These are phyloP conservation scores for Sebastes taczanowskii DNA, from an alignment of 2,797 vertebrate species.

Conservation along the genomic window DNA sequence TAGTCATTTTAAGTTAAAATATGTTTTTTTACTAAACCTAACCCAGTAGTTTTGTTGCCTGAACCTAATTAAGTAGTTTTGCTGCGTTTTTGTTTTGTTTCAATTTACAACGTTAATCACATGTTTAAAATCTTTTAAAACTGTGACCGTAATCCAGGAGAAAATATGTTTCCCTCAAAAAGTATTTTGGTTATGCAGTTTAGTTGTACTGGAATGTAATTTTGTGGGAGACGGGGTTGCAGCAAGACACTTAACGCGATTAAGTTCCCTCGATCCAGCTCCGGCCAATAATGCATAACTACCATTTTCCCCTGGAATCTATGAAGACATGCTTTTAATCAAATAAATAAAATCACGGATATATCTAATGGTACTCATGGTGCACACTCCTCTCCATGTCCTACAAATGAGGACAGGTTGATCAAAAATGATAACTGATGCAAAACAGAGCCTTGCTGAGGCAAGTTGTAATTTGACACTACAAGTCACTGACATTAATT, in stretches of 20 bases:
- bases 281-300: not conserved
- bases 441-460: slow-evolving; percentile 59
- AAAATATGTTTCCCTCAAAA: too few species aligned
- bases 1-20: too few species aligned
- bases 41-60: too few species aligned
- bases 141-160: too few species aligned
- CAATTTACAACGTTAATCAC: too few species aligned
- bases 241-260: not conserved
- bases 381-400: slow-evolving; percentile 12
- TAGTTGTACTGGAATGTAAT: too few species aligned
- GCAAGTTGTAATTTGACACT: slow-evolving; percentile 48
- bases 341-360: not conserved
- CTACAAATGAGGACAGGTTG: slow-evolving; percentile 31
- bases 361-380: not conserved
- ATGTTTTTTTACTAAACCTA: too few species aligned
- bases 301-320: not conserved
- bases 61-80: too few species aligned
- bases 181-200: too few species aligned
- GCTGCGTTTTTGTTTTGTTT: too few species aligned
- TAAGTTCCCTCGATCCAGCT: not conserved
- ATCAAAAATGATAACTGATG: slow-evolving; percentile 64
- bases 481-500: slow-evolving; percentile 71
- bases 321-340: not conserved
- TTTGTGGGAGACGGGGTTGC: too few species aligned
- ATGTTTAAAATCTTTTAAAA: too few species aligned